Base-by-base conservation (phyloP, 2,797 vertebrate species). In the Muscicapa striata region DNA sequence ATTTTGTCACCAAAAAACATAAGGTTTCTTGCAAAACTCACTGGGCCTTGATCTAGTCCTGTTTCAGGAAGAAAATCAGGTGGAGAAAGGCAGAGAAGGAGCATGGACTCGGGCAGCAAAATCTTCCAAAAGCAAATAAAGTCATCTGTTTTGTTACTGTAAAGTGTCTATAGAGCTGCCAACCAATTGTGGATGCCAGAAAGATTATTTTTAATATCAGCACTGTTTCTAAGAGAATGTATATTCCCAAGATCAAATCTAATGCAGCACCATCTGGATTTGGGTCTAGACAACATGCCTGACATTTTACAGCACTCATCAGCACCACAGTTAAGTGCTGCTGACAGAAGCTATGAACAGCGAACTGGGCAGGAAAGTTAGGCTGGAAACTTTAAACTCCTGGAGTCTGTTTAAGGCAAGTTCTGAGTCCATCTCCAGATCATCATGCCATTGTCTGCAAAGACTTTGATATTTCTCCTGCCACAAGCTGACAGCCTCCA, bases 111-210 rank as follows among this genome's bases (percentile, higher is more conserved):
- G 0, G 26, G 54, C 24, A 86, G 63, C 36, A 86, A 88, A 95
- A 61, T 52, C 41, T 83, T 90, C 41, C 52, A 85, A 83, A 80
- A 80, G 41, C 54, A 90, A 95, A 89, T 58, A 80, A 79, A 87
- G 46, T 43, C 1, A 2, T 55, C 67, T 86, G 34, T 74, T 48
- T 43, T 75, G 16, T 89, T 94, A 46, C 49, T 52, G 10, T 30
- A 32, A 85, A 70, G 41, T 13, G 14, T 32, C 61, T 82, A 4
- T 6, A 26, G 29, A 70, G 45, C 57, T 55, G 54, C 69, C 29
- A 68, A 61, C 22, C 34, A 59, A 79, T 54, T 17, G 34, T 1
- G 82, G 61, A 40, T 61, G 30, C 40, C 84, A 74, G 23, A 68
- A 54, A 36, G 27, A 87, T 64, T 83, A 66, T 51, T 92, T 82